Conservation (phyloP, 2,797 vertebrate genomes). For the Enteromius unitaeniatus region DNA sequence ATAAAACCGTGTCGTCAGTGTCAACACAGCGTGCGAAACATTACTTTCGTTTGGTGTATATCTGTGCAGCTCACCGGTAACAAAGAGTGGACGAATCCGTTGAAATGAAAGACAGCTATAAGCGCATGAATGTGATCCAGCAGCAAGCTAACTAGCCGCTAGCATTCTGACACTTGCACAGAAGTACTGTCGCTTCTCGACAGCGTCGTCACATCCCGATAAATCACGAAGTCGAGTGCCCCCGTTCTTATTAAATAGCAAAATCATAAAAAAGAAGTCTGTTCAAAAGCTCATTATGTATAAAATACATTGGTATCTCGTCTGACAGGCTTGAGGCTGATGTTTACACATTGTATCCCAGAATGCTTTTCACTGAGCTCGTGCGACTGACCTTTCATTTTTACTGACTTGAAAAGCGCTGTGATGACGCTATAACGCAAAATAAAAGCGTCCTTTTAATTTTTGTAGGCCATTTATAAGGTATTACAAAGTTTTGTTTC, state of each 20-base stretch:
- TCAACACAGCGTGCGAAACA: not conserved
- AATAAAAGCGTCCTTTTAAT: constrained; percentile 27
- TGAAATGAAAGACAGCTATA: constrained; percentile 21
- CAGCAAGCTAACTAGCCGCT: constrained; percentile 53
- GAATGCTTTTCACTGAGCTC: constrained; percentile 58
- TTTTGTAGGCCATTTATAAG: not conserved
- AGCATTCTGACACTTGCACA: constrained; percentile 47
- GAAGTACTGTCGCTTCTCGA: constrained; percentile 43
- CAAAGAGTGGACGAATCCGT: constrained; percentile 40
- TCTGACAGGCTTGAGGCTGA: constrained; percentile 40
- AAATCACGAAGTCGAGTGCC: not conserved
- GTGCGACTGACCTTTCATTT: constrained; percentile 34
- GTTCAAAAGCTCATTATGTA: not conserved
- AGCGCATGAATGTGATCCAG: constrained; percentile 51
- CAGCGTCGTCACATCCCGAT: constrained; percentile 46
- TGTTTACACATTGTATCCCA: constrained; percentile 62
- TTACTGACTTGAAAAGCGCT: constrained; percentile 41
- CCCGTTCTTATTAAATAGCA: not conserved
- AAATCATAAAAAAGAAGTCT: constrained; percentile 9
- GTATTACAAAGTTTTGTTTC: not conserved
- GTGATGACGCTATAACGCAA: constrained; percentile 12
- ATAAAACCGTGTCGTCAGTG: not conserved
- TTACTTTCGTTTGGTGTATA: not conserved
- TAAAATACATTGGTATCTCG: constrained; percentile 17
- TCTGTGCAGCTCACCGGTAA: constrained; percentile 51